phyloP scores from a whole-genome alignment of 2,797 vertebrate genomes.

The Ciconia nigra region DNA sequence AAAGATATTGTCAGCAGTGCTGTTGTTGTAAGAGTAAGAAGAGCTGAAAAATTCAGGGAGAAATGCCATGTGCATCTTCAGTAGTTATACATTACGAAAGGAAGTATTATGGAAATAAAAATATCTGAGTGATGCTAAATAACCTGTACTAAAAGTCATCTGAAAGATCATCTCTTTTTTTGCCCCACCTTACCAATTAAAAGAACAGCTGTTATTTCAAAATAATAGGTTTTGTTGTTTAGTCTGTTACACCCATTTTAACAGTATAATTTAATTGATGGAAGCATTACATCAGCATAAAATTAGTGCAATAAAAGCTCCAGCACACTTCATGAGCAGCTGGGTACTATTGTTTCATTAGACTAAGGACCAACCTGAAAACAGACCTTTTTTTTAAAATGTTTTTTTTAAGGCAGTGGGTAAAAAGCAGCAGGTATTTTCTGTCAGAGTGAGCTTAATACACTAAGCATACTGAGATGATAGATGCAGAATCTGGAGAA shows the following conservation, averaged over 20 bases:
- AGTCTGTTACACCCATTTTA: slow-evolving; percentile 3
- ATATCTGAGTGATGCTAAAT: background rate
- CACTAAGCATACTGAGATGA: background rate
- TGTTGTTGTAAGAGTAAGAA: background rate
- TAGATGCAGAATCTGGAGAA: background rate
- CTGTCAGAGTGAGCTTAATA: background rate
- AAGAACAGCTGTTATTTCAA: slow-evolving; percentile 2
- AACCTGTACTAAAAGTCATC: background rate
- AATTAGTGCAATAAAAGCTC: background rate
- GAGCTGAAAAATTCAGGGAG: background rate
- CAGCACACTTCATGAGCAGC: background rate
- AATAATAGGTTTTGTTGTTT: slow-evolving; percentile 42
- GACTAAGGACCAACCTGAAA: background rate
- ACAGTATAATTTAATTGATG: slow-evolving; percentile 10
- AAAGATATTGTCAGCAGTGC: background rate
- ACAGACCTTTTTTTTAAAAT: background rate
- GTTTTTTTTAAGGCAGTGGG: background rate
- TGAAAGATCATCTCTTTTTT: background rate
- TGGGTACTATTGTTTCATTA: background rate
- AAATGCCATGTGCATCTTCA: background rate
- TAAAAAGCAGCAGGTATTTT: background rate
- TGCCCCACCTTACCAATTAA: slow-evolving; percentile 8
- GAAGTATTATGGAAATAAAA: background rate
- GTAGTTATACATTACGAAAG: background rate
- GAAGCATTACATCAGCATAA: slow-evolving; percentile 10